Evolutionary conservation across 2,888 invertebrate species (phyloP).

Genomic region (Sarcophaga subvicina): DNA sequence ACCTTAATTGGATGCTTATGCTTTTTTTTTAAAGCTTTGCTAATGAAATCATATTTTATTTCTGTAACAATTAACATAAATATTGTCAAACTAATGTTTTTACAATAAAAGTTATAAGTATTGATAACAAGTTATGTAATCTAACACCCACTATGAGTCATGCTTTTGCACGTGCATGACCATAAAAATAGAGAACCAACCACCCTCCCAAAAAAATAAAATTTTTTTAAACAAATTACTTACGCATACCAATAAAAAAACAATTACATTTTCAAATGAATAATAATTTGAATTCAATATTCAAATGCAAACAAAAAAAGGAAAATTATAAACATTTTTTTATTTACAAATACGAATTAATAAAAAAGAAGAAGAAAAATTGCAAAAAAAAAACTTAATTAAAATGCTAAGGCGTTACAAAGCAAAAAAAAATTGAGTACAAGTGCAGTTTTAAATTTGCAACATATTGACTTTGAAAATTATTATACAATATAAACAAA

Average conservation of each 20-base stretch:
- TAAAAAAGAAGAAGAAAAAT: constrained; percentile 14
- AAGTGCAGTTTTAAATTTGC: constrained; percentile 69
- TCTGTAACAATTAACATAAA: constrained; percentile 2
- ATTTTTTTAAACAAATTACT: background rate
- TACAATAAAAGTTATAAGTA: background rate
- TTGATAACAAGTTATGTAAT: background rate
- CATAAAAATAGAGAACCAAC: constrained; percentile 12
- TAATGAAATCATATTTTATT: constrained; percentile 32
- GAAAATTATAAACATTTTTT: background rate
- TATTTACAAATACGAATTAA: too few relatives aligned
- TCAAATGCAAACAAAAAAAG: background rate
- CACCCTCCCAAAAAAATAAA: background rate
- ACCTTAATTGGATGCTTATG: background rate
- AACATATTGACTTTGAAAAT: constrained; percentile 61
- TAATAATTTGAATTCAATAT: background rate
- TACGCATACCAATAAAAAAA: constrained; percentile 36
- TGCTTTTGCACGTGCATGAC: constrained; percentile 50
- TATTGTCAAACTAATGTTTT: background rate
- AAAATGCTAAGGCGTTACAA: constrained; percentile 72
- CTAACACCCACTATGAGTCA: constrained; percentile 24
- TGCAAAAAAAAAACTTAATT: constrained; percentile 24
- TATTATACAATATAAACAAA: constrained; percentile 16
- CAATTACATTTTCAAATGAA: background rate
- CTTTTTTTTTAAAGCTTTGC: background rate
- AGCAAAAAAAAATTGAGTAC: constrained; percentile 76